Base-by-base conservation (phyloP, 2,113 vertebrate genomes). In the Harpagus bidentatus region DNA sequence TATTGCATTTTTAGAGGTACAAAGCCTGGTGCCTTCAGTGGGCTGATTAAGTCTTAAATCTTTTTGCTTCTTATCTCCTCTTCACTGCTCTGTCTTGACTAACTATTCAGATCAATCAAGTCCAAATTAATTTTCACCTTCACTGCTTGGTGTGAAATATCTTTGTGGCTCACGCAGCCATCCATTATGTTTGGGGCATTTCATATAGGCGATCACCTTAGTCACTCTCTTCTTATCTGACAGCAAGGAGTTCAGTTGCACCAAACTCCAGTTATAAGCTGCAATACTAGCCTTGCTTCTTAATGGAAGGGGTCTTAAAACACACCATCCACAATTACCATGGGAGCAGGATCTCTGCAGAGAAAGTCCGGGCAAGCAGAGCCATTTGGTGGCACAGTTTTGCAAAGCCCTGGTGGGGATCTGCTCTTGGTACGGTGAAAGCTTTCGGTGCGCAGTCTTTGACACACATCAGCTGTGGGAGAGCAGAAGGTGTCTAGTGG, bases 181-280 rank as follows among this genome's bases (percentile, higher is more conserved):
- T 29, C 61, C 84, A 61, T 23, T 40, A 15, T 11, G 3, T 61
- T 47, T 50, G 65, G 22, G 66, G 11, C 9, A 32, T 7, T 71
- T 77, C 10, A 40, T 14, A 10, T 0, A 42, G 22, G 10, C 0
- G 0, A 31, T 34, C 40, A 19, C 10, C 6, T 89, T 31, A 36
- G 25, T 63, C 20, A 23, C 8, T 59, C 47, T 36, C 5, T 16
- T 52, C 12, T 47, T 53, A 6, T 10, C 28, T 73, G 38, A 13
- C 53, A 55, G 29, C 32, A 43, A 55, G 42, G 31, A 71, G 29
- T 36, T 82, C 36, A 22, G 11, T 53, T n/a, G 29, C 2, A 36
- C 9, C 47, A 38, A 42, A 50, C 6, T 62, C 28, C 22, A 67
- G 28, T 2, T 55, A 13, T 5, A 36, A 20, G 10, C 9, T 76